phyloP scores from a whole-genome alignment of 2,797 vertebrate species.

The Arremon aurantiirostris region DNA sequence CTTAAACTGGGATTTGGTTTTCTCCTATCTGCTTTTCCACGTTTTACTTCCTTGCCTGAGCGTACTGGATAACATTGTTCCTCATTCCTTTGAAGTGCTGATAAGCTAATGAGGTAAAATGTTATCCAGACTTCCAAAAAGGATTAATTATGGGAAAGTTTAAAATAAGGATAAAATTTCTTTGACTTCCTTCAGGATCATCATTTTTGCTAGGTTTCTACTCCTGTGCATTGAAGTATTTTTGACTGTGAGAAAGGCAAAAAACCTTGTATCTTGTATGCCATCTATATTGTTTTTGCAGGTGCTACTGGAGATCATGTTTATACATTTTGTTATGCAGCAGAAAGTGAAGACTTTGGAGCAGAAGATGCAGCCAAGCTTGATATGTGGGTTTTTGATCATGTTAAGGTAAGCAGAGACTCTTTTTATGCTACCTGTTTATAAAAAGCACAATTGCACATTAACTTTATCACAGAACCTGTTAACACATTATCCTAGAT shows the following conservation, averaged over 20 bases:
- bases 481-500: background rate
- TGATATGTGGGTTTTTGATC: slow-evolving; percentile 93
- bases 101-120: background rate
- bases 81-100: background rate
- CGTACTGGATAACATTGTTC: background rate
- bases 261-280: background rate
- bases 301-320: slow-evolving; percentile 90
- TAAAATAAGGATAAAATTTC: background rate
- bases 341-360: slow-evolving; percentile 90
- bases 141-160: background rate
- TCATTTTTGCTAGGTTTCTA: background rate
- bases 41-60: background rate
- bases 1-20: background rate
- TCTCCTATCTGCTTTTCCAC: background rate
- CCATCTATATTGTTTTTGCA: slow-evolving; percentile 34
- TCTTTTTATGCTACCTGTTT: background rate
- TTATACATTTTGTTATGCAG: slow-evolving; percentile 84
- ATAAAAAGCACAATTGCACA: background rate
- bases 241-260: background rate
- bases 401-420: slow-evolving; percentile 84
- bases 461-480: background rate
- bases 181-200: background rate
- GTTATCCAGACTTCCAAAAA: background rate
- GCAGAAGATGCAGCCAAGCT: slow-evolving; percentile 88
- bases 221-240: background rate